Evolutionary conservation across 1,140 invertebrate genomes (phyloP), one percentile per base, ranked within the genome.

Genomic region (Platyscapa corneri): DNA sequence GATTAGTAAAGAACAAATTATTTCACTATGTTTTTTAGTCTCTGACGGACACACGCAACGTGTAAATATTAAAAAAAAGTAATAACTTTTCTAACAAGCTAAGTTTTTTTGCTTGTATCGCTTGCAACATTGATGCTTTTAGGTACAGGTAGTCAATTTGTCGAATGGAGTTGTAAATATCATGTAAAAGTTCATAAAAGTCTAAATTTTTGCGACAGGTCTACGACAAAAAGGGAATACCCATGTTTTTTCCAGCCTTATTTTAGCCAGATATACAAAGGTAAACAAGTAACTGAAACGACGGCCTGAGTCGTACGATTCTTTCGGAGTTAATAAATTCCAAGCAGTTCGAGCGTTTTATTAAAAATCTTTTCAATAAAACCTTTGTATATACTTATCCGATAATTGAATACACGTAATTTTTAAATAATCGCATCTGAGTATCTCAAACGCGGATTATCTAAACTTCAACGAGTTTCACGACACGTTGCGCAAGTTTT

Each of bases 1-100:
- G 49, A 34, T 16, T 39, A 65, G 67, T 83, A 65, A 77, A 76
- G 32, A 39, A 49, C 82, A 60, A 82, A 75, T 7, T 5, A 49
- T 49, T 76, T 49, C 27, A 82, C n/a, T n/a, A n/a, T n/a, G n/a
- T n/a, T n/a, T n/a, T n/a, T n/a, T n/a, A n/a, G n/a, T n/a, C n/a
- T n/a, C n/a, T n/a, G n/a, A n/a, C n/a, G n/a, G n/a, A n/a, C n/a
- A n/a, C n/a, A n/a, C n/a, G n/a, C n/a, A n/a, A n/a, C n/a, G n/a
- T n/a, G n/a, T n/a, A n/a, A n/a, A n/a, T n/a, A n/a, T n/a, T n/a
- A n/a, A n/a, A n/a, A n/a, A n/a, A n/a, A n/a, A n/a, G n/a, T n/a
- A n/a, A n/a, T n/a, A n/a, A n/a, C n/a, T n/a, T n/a, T n/a, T n/a
- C n/a, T n/a, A n/a, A n/a, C n/a, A n/a, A n/a, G n/a, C n/a, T n/a